Conservation (phyloP, 2,888 invertebrate genomes). For the Drosophila helvetica region DNA sequence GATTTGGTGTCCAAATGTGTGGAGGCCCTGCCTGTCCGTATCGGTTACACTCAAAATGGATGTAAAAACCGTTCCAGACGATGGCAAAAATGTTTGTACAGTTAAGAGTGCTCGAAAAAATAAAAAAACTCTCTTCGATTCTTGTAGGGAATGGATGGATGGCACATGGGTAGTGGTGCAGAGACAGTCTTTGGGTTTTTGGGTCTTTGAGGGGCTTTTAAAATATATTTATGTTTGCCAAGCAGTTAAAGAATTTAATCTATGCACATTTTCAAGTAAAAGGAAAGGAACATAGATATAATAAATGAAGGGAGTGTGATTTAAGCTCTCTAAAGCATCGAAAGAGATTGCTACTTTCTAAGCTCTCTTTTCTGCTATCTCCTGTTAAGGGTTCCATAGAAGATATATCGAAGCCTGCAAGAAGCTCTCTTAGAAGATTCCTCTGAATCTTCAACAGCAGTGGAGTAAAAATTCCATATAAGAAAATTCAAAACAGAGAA, state of each 20-base stretch:
- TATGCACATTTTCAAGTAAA: background rate
- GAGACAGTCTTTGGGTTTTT: background rate
- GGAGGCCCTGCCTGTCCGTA: conserved; percentile 40
- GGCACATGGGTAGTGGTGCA: background rate
- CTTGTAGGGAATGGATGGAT: background rate
- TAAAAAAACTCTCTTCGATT: too few species aligned
- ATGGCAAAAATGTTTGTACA: conserved; percentile 54
- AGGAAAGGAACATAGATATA: too few species aligned
- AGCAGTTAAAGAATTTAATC: conserved; percentile 8
- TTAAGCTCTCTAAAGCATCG: background rate
- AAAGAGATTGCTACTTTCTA: too few species aligned
- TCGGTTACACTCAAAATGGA: conserved; percentile 58
- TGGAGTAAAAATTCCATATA: too few species aligned
- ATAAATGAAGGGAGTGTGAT: too few species aligned
- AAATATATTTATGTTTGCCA: conserved; percentile 40
- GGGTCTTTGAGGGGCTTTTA: conserved; percentile 5
- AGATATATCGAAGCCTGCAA: too few species aligned
- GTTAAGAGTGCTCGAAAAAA: conserved; percentile 25
- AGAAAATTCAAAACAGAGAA: too few species aligned
- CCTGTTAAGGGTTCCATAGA: too few species aligned
- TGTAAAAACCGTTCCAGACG: conserved; percentile 41
- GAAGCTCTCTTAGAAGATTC: too few species aligned
- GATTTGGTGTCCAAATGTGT: conserved; percentile 66
- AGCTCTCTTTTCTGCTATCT: too few species aligned
- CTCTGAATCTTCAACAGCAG: too few species aligned